Conservation (phyloP, 1,140 invertebrate species). For the Drepana arcuata region DNA sequence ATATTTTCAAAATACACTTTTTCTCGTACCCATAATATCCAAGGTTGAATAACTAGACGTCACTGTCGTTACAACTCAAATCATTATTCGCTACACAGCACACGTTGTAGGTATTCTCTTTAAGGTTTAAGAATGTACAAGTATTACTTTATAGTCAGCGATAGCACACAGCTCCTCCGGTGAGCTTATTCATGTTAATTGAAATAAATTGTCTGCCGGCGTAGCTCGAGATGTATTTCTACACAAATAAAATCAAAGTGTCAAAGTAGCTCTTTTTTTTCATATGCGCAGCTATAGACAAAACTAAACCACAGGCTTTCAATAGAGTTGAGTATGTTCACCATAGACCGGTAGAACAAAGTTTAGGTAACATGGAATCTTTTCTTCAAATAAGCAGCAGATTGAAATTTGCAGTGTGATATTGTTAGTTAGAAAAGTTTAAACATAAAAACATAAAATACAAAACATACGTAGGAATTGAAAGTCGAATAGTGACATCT, state of each 20-base stretch:
- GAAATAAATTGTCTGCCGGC: conserved; percentile 66
- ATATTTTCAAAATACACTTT: conserved; percentile 71
- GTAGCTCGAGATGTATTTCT: conserved; percentile 59
- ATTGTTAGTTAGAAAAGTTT: too few relatives aligned
- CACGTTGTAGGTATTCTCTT: conserved; percentile 27
- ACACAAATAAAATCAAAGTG: conserved; percentile 49
- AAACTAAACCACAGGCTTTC: too few relatives aligned
- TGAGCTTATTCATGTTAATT: conserved; percentile 62
- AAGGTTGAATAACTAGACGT: conserved; percentile 68
- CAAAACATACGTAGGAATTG: too few relatives aligned
- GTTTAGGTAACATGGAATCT: too few relatives aligned
- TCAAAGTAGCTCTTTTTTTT: conserved; percentile 23
- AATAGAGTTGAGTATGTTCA: too few relatives aligned
- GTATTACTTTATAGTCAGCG: conserved; percentile 43
- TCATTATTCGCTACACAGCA: conserved; percentile 59
- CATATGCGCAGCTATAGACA: conserved; percentile 21
- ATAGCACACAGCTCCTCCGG: conserved; percentile 43
- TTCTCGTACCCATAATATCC: conserved; percentile 69
- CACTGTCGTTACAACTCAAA: conserved; percentile 65
- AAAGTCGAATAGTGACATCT: too few relatives aligned
- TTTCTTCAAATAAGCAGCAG: too few relatives aligned
- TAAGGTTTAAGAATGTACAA: conserved; percentile 32
- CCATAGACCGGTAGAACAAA: too few relatives aligned
- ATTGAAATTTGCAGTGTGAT: too few relatives aligned
- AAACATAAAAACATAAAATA: too few relatives aligned